Base-by-base conservation (phyloP, 2,888 invertebrate species). In the Drosophila picticornis region DNA sequence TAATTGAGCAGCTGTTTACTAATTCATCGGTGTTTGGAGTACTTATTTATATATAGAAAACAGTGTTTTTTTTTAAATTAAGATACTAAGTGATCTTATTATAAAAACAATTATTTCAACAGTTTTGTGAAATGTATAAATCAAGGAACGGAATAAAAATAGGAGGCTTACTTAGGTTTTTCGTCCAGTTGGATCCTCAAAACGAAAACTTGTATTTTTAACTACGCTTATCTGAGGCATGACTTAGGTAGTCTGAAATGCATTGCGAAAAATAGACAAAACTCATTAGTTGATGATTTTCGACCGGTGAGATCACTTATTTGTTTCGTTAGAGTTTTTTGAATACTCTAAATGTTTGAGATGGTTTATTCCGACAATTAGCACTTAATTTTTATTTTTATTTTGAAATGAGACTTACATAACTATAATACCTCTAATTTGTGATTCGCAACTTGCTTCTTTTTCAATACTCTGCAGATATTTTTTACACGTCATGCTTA, bases 401-500 rank as follows among this genome's bases (percentile, higher is more conserved):
- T 43, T 57, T 52, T 25, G 19, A 7, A 11, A 43, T 43, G 57
- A 34, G 27, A 63, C 2, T 40, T 16, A 58, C 48, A 16, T 11
- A 36, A 62, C 29, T 31, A 60, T 27, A 27, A 34, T 34, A n/a
- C 32, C 22, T 34, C 38, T 55, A 59, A 67, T 53, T 43, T 67
- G 53, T 16, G 32, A 59, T 50, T 56, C 22, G 58, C 38, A 50
- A 68, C 50, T 50, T 25, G 27, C 38, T 48, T 31, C 22, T 22
- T 66, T 66, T 58, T 62, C 27, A 40, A 51, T 36, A 46, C n/a
- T n/a, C 58, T 46, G 75, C 66, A 71, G 59, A 83, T 72, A 60
- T 55, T 74, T 51, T 52, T 51, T 55, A 43, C 72, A 67, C 81
- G 86, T 88, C 85, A 86, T 84, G 85, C 70, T 79, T 77, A 77